Evolutionary conservation across 2,888 invertebrate genomes (phyloP).

Genomic region (Ctenicera cuprea): DNA sequence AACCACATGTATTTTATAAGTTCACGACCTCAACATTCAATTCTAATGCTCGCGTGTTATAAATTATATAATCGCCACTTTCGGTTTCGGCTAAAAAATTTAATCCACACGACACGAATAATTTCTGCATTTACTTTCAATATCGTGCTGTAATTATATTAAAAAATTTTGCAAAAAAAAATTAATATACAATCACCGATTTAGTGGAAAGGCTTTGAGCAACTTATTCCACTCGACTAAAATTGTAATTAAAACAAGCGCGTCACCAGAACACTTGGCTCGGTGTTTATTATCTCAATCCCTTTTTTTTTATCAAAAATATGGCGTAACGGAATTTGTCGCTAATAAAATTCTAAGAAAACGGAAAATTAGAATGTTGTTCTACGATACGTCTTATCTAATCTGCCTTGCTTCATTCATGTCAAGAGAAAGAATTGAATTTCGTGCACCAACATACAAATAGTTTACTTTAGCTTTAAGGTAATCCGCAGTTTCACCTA

Average conservation of each 20-base stretch:
- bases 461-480: background rate
- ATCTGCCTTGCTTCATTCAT: conserved; percentile 17
- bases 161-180: too few species aligned
- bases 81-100: background rate
- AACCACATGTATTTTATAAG: background rate
- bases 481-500: background rate
- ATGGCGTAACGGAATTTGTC: background rate
- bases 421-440: background rate
- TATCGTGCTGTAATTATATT: too few species aligned
- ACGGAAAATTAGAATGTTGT: background rate
- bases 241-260: too few species aligned
- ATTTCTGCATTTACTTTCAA: too few species aligned
- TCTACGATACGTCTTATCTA: conserved; percentile 14
- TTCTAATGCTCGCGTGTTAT: conserved; percentile 2
- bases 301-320: too few species aligned
- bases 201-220: too few species aligned
- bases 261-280: too few species aligned
- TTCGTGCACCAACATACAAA: background rate
- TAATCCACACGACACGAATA: too few species aligned
- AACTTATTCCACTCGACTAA: too few species aligned
- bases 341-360: background rate
- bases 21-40: conserved; percentile 12
- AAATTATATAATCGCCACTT: conserved; percentile 2
- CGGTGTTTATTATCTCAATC: too few species aligned
- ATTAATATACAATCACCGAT: too few species aligned